Conservation (phyloP, 2,113 vertebrate genomes). For the Neomonachus schauinslandi region DNA sequence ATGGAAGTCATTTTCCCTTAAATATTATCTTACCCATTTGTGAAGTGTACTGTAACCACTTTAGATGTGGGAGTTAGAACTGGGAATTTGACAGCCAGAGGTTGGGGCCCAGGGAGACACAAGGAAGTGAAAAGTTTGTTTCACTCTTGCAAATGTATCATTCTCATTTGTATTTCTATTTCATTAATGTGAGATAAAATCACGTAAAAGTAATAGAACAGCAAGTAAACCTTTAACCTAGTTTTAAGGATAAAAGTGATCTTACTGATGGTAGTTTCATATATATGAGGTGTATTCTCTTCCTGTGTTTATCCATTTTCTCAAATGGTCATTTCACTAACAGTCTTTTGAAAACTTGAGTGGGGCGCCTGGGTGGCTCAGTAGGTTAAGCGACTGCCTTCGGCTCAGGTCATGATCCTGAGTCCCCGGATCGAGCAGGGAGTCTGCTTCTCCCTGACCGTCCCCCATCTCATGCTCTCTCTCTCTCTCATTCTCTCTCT, state of each 20-base stretch:
- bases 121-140: not conserved
- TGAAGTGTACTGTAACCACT: not conserved
- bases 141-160: not conserved
- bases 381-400: too few relatives aligned
- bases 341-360: conserved; percentile 6
- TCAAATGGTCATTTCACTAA: conserved; percentile 41
- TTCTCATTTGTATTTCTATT: not conserved
- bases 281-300: not conserved
- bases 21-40: not conserved
- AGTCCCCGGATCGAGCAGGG: too few relatives aligned
- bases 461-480: too few relatives aligned
- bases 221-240: conserved; percentile 18
- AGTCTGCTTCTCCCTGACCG: too few relatives aligned
- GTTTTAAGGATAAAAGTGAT: not conserved
- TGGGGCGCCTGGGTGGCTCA: not conserved
- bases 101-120: not conserved
- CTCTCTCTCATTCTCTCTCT: too few relatives aligned
- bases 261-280: conserved; percentile 14
- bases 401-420: too few relatives aligned
- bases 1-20: not conserved
- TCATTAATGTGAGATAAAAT: not conserved
- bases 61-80: not conserved
- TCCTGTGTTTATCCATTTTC: not conserved
- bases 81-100: not conserved
- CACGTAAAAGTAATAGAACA: not conserved